Evolutionary conservation across 2,113 vertebrate species (phyloP).

Genomic region (Leucopternis melanops): DNA sequence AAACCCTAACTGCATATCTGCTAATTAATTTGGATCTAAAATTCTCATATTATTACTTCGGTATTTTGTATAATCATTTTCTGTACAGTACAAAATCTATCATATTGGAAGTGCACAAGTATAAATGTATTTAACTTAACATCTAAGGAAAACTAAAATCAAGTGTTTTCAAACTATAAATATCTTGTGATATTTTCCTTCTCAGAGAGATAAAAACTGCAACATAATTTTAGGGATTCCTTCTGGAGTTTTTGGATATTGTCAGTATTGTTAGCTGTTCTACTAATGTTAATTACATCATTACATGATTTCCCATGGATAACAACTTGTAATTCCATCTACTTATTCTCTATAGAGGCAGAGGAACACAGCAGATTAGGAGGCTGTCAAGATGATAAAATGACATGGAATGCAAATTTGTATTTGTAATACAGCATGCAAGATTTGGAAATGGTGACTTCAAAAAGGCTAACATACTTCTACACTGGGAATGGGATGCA

Average conservation of each 20-base stretch:
- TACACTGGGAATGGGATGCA: too few relatives aligned
- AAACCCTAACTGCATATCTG: not conserved
- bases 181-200: not conserved
- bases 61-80: not conserved
- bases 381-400: constrained; percentile 48
- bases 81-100: not conserved
- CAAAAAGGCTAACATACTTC: too few relatives aligned
- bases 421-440: constrained; percentile 24
- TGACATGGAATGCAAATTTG: constrained; percentile 28
- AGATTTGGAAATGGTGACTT: constrained; percentile 51
- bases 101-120: not conserved
- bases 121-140: not conserved
- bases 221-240: not conserved
- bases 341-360: constrained; percentile 39
- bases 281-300: constrained; percentile 37
- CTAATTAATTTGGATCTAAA: not conserved
- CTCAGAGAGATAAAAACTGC: not conserved
- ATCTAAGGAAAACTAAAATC: not conserved
- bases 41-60: not conserved
- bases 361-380: constrained; percentile 35
- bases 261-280: not conserved
- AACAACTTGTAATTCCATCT: constrained; percentile 52
- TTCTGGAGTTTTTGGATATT: not conserved
- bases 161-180: not conserved
- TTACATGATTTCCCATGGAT: constrained; percentile 49